Conservation (phyloP, 2,797 vertebrate genomes). For the Eospalax fontanierii region DNA sequence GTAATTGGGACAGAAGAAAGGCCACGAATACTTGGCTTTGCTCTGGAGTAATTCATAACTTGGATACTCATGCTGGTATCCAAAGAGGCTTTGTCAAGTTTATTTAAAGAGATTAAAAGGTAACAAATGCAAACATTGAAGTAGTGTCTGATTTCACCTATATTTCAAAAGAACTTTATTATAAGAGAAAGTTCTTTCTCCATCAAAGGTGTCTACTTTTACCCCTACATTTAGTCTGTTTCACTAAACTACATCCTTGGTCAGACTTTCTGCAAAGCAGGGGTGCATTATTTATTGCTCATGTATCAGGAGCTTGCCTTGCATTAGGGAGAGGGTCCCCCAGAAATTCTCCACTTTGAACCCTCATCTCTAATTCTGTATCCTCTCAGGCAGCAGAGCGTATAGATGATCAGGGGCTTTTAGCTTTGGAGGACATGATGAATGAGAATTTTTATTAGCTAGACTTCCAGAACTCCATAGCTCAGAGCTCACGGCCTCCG, state of each 20-base stretch:
- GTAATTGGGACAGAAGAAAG: background rate
- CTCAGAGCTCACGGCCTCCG: background rate
- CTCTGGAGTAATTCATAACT: constrained; percentile 44
- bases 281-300: background rate
- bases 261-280: background rate
- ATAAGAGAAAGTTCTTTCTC: background rate
- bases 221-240: background rate
- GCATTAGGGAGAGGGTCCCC: background rate
- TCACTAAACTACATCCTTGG: background rate
- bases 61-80: constrained; percentile 30
- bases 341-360: background rate
- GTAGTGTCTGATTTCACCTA: constrained; percentile 21
- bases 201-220: background rate
- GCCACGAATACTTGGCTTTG: background rate
- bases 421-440: background rate
- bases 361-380: background rate
- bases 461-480: background rate
- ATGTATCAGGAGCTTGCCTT: background rate
- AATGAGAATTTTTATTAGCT: constrained; percentile 10
- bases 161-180: constrained; percentile 24
- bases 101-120: constrained; percentile 46
- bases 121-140: constrained; percentile 45
- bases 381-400: background rate
- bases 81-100: constrained; percentile 64
- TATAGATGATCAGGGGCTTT: background rate